Evolutionary conservation across 2,113 vertebrate genomes (phyloP).

Genomic region (Lophotis ruficrista): DNA sequence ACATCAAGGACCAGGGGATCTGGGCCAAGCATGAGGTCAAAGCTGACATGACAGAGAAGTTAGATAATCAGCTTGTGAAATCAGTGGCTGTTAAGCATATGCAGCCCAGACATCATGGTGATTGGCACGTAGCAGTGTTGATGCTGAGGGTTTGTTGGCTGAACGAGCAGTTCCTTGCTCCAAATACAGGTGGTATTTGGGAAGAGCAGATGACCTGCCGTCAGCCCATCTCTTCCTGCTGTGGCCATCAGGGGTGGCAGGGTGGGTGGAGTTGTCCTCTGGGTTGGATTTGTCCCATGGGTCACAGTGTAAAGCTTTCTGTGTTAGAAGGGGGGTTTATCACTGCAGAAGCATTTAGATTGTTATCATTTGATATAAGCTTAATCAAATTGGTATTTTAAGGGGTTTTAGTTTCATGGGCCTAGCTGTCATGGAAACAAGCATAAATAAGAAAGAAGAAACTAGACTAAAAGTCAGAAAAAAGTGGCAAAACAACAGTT

Average conservation of each 20-base stretch:
- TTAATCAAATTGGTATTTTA: not conserved
- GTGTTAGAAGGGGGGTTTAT: not conserved
- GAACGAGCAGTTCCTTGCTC: not conserved
- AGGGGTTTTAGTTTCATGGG: not conserved
- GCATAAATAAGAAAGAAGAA: not conserved
- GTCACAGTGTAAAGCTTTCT: not conserved
- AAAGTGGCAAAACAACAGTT: not conserved
- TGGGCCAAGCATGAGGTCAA: not conserved
- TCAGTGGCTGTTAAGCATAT: not conserved
- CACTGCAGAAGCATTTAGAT: not conserved
- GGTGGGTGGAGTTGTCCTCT: not conserved
- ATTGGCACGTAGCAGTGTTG: not conserved
- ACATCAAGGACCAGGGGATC: not conserved
- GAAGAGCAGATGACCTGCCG: not conserved
- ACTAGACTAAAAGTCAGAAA: not conserved
- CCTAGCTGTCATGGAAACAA: not conserved
- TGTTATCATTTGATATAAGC: not conserved
- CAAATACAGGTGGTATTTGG: rapidly evolving
- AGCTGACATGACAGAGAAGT: not conserved
- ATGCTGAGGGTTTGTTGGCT: not conserved
- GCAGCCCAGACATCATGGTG: not conserved
- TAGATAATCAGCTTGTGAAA: slow-evolving; percentile 35
- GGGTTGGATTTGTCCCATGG: not conserved
- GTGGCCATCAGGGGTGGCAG: not conserved
- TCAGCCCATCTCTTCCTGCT: not conserved